phyloP scores from a whole-genome alignment of 2,797 vertebrate genomes.

The Hozukius guyotensis region DNA sequence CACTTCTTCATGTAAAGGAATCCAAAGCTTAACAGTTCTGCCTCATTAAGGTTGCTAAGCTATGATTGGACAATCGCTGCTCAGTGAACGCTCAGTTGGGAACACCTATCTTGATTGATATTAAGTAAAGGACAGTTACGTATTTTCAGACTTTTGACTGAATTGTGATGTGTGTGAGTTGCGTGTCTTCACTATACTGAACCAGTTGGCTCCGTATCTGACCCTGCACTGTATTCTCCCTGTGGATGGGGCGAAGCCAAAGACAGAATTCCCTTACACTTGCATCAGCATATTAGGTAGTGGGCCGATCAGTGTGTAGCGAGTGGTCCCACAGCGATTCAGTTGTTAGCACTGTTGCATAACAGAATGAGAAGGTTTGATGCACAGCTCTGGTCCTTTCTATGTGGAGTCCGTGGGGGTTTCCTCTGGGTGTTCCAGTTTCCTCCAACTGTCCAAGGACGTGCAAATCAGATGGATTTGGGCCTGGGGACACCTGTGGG shows the following conservation, averaged over 20 bases:
- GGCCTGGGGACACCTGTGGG: neutral
- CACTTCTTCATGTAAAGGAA: neutral
- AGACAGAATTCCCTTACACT: constrained; percentile 19
- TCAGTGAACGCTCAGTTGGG: neutral
- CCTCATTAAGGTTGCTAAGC: neutral
- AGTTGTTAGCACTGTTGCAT: constrained; percentile 18
- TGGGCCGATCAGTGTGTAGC: neutral
- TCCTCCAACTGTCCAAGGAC: constrained; percentile 31
- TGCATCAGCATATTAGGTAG: constrained; percentile 14
- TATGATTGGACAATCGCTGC: neutral
- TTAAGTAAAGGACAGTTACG: neutral
- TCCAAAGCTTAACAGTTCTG: neutral
- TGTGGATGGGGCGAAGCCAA: constrained; percentile 2
- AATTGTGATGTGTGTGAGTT: neutral
- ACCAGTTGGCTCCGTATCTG: neutral
- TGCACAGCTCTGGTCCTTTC: neutral
- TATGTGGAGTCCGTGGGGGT: neutral
- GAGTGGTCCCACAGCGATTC: constrained; percentile 15
- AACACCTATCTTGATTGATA: neutral
- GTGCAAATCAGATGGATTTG: constrained; percentile 33
- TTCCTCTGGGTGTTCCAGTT: constrained; percentile 44
- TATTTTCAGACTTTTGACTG: neutral
- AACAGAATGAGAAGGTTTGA: constrained; percentile 28
- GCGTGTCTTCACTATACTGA: neutral
- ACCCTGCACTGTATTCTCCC: neutral